A percentile compares a stretch with the other conserved stretches of the same genome.
Evolutionary conservation across 2,113 vertebrate species (phyloP).

Genomic region (Thomomys bottae): DNA sequence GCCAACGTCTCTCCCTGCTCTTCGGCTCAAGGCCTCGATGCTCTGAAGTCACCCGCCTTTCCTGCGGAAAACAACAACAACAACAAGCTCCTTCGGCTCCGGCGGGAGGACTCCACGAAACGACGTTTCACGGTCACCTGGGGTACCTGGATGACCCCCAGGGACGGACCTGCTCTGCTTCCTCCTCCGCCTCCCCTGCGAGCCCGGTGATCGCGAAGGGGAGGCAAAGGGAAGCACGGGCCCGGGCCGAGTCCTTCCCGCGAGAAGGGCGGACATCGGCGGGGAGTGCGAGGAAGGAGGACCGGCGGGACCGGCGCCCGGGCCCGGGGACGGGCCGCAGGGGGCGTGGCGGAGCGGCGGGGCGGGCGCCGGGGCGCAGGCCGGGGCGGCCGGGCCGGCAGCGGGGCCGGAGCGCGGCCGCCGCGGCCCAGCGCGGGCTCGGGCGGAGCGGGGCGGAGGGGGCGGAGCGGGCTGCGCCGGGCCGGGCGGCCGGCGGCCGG

Average conservation of each 20-base stretch:
- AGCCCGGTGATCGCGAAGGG: background rate
- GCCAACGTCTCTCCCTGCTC: background rate
- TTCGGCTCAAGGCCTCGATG: background rate
- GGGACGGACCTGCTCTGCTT: too few species aligned
- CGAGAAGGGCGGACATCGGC: background rate
- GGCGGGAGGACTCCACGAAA: too few species aligned
- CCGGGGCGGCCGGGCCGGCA: background rate
- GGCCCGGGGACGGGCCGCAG: background rate
- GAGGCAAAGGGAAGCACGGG: background rate
- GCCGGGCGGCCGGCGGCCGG: conserved; percentile 82
- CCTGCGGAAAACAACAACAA: conserved; percentile 38
- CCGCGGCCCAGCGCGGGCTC: background rate
- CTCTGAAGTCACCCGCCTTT: conserved; percentile 26
- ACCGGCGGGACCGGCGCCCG: background rate
- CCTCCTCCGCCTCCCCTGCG: too few species aligned
- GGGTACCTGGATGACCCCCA: too few species aligned
- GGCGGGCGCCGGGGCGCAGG: background rate
- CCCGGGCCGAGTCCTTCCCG: background rate
- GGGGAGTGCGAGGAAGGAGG: background rate
- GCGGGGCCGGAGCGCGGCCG: background rate
- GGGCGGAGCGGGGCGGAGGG: too few species aligned
- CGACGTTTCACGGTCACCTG: too few species aligned
- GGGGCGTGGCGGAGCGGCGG: background rate
- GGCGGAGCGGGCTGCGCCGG: conserved; percentile 83
- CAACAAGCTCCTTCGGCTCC: too few species aligned